Percentiles rank a stretch among this genome's conserved stretches.
phyloP scores from a whole-genome alignment of 2,797 vertebrate genomes.

The Setipinna tenuifilis region DNA sequence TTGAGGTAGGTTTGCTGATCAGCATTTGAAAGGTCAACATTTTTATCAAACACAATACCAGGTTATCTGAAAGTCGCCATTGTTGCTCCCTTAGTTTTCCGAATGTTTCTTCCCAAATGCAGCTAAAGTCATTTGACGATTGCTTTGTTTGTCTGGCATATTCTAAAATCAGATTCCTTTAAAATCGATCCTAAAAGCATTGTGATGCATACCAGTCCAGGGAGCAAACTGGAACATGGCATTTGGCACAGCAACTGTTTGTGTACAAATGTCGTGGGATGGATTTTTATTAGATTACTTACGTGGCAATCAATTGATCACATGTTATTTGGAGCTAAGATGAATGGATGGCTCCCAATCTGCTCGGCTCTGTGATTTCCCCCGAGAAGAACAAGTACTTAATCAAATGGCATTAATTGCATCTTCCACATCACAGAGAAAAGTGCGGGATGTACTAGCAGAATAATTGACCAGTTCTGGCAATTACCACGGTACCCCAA shows the following conservation, averaged over 20 bases:
- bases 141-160: background rate
- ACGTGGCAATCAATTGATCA: slow-evolving; percentile 43
- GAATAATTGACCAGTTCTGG: background rate
- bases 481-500: background rate
- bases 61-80: background rate
- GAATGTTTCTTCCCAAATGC: background rate
- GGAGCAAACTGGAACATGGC: background rate
- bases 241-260: background rate
- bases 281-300: slow-evolving; percentile 47
- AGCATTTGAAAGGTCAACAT: background rate
- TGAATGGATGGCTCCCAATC: slow-evolving; percentile 11
- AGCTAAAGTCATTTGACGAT: background rate
- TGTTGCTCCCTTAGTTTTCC: background rate
- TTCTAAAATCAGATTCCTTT: background rate
- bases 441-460: background rate
- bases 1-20: background rate
- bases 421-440: slow-evolving; percentile 16
- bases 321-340: slow-evolving; percentile 58
- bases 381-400: background rate
- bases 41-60: background rate
- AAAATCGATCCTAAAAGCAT: background rate
- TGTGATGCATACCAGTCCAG: background rate
- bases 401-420: slow-evolving; percentile 19
- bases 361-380: background rate
- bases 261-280: slow-evolving; percentile 52